These are phyloP conservation scores for Agrilus biguttatus DNA, from an alignment of 2,888 invertebrate species.

Conservation along the genomic window DNA sequence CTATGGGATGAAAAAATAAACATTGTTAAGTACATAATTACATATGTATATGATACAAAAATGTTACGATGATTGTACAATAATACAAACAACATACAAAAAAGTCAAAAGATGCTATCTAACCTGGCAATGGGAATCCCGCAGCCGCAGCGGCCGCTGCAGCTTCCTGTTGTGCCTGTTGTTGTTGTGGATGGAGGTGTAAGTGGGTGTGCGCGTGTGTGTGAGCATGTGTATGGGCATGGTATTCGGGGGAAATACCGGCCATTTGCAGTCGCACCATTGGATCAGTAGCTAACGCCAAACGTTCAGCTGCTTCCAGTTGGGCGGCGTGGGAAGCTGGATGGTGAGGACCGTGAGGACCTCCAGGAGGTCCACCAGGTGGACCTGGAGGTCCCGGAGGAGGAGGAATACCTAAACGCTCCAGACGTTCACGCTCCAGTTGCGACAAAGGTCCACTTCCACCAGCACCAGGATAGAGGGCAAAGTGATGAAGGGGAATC, in stretches of 20 bases:
- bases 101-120: constrained; percentile 1
- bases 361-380: constrained; percentile 37
- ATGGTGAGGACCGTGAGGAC: constrained; percentile 40
- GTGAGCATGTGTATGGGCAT: constrained; percentile 85
- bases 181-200: constrained; percentile 67
- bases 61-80: constrained; percentile 1
- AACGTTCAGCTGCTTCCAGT: constrained; percentile 60
- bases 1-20: no score
- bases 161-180: constrained; percentile 61
- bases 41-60: background rate
- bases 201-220: constrained; percentile 84
- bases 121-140: constrained; percentile 44
- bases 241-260: constrained; percentile 76
- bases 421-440: constrained; percentile 76
- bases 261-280: constrained; percentile 91
- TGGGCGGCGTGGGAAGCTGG: constrained; percentile 36
- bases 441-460: constrained; percentile 52
- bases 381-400: constrained; percentile 40
- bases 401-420: constrained; percentile 64
- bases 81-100: background rate
- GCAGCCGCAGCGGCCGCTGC: constrained; percentile 33
- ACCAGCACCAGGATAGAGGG: constrained; percentile 59
- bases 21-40: background rate
- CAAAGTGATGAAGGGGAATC: constrained; percentile 56
- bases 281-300: constrained; percentile 78